phyloP scores from a whole-genome alignment of 2,888 invertebrate genomes.

The Amblyjoppa proteus region DNA sequence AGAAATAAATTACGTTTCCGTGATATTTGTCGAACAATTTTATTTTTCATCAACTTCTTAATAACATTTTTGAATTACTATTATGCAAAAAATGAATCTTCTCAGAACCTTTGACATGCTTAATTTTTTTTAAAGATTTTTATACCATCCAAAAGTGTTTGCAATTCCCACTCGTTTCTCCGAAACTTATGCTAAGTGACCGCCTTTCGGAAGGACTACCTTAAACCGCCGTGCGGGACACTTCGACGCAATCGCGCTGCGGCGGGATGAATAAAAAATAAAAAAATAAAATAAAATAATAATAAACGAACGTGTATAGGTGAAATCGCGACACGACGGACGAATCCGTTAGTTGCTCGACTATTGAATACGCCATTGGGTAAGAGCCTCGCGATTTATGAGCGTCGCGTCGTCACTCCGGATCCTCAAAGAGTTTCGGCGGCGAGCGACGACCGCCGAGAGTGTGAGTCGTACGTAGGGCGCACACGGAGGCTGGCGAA shows the following conservation, averaged over 20 bases:
- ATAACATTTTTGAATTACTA: too few species aligned
- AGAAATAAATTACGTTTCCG: too few species aligned
- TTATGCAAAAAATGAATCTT: too few species aligned
- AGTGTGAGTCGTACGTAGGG: conserved; percentile 16
- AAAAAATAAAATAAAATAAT: not conserved
- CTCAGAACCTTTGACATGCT: too few species aligned
- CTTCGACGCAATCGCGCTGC: not conserved
- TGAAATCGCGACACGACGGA: not conserved
- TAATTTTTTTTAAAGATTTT: too few species aligned
- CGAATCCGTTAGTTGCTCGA: not conserved
- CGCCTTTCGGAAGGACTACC: not conserved
- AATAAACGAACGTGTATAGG: not conserved
- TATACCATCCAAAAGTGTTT: too few species aligned
- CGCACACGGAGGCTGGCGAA: not conserved
- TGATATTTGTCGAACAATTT: too few species aligned
- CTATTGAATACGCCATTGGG: not conserved
- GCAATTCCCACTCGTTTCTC: too few species aligned
- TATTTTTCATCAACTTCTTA: too few species aligned
- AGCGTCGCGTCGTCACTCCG: conserved; percentile 71
- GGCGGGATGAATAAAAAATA: not conserved
- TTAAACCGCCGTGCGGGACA: not conserved
- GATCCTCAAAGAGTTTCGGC: conserved; percentile 71
- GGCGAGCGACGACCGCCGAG: conserved; percentile 52
- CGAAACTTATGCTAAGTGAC: too few species aligned
- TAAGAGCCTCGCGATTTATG: conserved; percentile 46